Evolutionary conservation across 2,113 vertebrate genomes (phyloP).

Genomic region (Tichodroma muraria): DNA sequence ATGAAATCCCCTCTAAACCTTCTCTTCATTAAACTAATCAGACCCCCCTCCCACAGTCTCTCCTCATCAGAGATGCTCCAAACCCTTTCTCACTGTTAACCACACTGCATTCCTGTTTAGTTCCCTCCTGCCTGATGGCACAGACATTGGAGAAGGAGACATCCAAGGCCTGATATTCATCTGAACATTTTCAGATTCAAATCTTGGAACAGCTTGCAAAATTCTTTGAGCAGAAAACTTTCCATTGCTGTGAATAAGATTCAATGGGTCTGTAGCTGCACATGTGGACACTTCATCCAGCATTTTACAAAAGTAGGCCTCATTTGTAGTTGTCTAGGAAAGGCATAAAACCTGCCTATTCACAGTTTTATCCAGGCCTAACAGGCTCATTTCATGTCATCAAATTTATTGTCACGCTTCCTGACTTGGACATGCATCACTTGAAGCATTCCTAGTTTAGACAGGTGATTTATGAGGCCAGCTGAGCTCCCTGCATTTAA

Average conservation of each 20-base stretch:
- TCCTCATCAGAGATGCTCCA: not conserved
- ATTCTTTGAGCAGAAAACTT: not conserved
- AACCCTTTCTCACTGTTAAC: not conserved
- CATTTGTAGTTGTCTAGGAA: not conserved
- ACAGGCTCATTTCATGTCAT: not conserved
- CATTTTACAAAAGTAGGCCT: not conserved
- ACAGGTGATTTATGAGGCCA: slow-evolving; percentile 5
- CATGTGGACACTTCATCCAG: not conserved
- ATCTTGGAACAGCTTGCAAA: not conserved
- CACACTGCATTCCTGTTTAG: not conserved
- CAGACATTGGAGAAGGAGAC: not conserved
- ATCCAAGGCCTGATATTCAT: not conserved
- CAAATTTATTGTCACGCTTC: not conserved
- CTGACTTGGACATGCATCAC: not conserved
- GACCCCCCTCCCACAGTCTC: not conserved
- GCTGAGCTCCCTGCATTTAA: not conserved
- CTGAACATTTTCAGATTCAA: not conserved
- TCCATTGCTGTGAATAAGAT: not conserved
- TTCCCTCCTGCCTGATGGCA: not conserved
- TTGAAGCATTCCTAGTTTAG: not conserved
- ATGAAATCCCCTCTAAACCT: not conserved
- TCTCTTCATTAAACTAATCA: not conserved
- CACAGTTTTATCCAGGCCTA: not conserved
- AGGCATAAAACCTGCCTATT: not conserved
- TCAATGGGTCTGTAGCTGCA: not conserved